These are phyloP conservation scores for Orthonyx spaldingii DNA, from an alignment of 2,113 vertebrate species.

Conservation along the genomic window DNA sequence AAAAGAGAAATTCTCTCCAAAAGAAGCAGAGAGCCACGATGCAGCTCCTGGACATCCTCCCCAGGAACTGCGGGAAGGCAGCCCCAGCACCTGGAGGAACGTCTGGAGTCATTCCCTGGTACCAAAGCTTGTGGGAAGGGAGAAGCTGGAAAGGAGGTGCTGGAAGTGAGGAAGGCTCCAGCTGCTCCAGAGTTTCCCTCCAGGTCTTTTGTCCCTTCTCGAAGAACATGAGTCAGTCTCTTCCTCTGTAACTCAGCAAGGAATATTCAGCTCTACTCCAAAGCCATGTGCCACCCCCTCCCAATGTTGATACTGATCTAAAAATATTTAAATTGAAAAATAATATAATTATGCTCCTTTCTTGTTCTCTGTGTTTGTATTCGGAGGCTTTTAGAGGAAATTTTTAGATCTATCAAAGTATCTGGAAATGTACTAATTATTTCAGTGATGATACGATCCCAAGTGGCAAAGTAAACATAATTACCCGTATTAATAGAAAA, in stretches of 20 bases:
- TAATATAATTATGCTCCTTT: neutral
- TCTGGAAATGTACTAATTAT: neutral
- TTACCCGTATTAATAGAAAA: neutral
- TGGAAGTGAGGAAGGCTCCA: neutral
- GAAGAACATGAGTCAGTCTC: neutral
- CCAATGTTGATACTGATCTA: neutral
- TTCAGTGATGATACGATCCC: neutral
- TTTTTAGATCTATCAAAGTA: neutral
- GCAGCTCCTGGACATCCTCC: neutral
- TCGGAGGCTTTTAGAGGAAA: neutral
- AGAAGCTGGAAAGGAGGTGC: neutral
- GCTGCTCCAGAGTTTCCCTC: neutral
- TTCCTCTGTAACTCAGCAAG: neutral
- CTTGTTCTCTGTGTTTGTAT: neutral
- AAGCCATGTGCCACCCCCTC: neutral
- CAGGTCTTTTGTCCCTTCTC: neutral
- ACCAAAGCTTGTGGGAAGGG: fast-evolving
- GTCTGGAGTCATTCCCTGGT: neutral
- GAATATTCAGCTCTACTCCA: neutral
- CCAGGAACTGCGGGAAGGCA: neutral
- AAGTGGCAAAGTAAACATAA: neutral
- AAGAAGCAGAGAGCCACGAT: fast-evolving
- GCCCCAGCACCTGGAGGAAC: neutral
- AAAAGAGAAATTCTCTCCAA: neutral
- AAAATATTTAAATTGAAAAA: neutral